These are phyloP conservation scores for Apotomis turbidana DNA, from an alignment of 2,888 invertebrate species.

Conservation along the genomic window DNA sequence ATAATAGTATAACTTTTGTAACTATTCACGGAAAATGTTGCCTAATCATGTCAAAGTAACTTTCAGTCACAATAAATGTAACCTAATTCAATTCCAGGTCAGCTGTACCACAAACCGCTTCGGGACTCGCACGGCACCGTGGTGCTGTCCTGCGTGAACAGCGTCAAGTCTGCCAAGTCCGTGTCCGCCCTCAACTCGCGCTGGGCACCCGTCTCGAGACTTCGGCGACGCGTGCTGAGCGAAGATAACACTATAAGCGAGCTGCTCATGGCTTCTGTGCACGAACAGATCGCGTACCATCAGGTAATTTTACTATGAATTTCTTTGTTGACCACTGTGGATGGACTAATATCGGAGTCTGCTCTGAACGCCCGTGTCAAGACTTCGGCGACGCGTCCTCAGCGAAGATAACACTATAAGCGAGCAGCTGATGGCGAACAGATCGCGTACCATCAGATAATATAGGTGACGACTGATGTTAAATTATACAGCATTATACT, in stretches of 20 bases:
- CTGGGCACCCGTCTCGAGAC: slow-evolving; percentile 95
- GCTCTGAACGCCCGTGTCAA: not conserved
- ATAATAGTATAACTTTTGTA: too few relatives aligned
- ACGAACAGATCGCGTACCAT: slow-evolving; percentile 87
- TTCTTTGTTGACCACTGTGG: not conserved
- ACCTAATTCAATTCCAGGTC: slow-evolving; percentile 76
- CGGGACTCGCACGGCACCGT: slow-evolving; percentile 95
- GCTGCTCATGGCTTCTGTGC: slow-evolving; percentile 93
- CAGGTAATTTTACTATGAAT: not conserved
- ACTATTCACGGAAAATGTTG: too few relatives aligned
- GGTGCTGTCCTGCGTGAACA: slow-evolving; percentile 93
- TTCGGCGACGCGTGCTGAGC: slow-evolving; percentile 90
- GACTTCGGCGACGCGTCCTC: not conserved
- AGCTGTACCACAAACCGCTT: slow-evolving; percentile 95
- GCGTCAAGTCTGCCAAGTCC: slow-evolving; percentile 90
- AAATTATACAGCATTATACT: too few relatives aligned
- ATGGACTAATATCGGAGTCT: not conserved
- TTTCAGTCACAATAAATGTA: too few relatives aligned
- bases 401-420: not conserved
- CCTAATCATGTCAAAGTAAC: too few relatives aligned
- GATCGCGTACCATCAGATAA: not conserved
- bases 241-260: slow-evolving; percentile 91
- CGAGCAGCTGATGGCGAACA: not conserved
- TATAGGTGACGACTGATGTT: too few relatives aligned
- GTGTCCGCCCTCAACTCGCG: slow-evolving; percentile 95